Percentiles rank a stretch among this genome's conserved stretches.
Evolutionary conservation across 2,888 invertebrate species (phyloP).

Genomic region (Euspilapteryx auroguttella): DNA sequence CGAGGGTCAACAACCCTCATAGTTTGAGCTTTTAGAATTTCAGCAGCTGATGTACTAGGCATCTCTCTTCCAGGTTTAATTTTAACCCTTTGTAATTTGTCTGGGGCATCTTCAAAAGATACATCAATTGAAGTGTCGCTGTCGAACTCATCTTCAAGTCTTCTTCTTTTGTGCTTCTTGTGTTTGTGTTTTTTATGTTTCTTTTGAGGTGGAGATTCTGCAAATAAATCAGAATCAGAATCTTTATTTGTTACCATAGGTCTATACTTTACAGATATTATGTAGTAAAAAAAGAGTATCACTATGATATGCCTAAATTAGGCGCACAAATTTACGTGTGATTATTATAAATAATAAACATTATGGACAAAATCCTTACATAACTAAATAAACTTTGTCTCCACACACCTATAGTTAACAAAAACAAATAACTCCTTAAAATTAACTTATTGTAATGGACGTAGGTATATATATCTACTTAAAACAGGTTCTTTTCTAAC

Average conservation of each 20-base stretch:
- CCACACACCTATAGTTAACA: no score
- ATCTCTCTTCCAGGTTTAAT: constrained; percentile 49
- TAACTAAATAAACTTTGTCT: no score
- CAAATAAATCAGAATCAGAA: constrained; percentile 9
- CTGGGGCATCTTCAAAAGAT: constrained; percentile 41
- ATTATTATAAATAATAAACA: no score
- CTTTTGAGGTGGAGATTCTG: constrained; percentile 54
- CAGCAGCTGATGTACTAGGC: constrained; percentile 46
- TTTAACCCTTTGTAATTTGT: constrained; percentile 55
- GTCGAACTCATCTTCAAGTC: constrained; percentile 52
- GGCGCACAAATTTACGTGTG: no score
- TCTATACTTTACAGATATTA: no score
- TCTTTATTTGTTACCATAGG: no score
- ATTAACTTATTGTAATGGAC: no score
- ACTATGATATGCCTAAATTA: no score
- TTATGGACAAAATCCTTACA: no score
- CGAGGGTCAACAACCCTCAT: constrained; percentile 39
- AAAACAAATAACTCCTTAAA: no score
- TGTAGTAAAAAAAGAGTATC: no score
- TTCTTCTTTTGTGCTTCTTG: constrained; percentile 60
- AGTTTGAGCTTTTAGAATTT: constrained; percentile 49
- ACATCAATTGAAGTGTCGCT: constrained; percentile 56
- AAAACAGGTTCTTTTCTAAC: no score
- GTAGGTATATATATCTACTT: neutral
- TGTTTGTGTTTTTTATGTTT: constrained; percentile 69